Evolutionary conservation across 2,888 invertebrate genomes (phyloP).

Genomic region (Diaphora mendica): DNA sequence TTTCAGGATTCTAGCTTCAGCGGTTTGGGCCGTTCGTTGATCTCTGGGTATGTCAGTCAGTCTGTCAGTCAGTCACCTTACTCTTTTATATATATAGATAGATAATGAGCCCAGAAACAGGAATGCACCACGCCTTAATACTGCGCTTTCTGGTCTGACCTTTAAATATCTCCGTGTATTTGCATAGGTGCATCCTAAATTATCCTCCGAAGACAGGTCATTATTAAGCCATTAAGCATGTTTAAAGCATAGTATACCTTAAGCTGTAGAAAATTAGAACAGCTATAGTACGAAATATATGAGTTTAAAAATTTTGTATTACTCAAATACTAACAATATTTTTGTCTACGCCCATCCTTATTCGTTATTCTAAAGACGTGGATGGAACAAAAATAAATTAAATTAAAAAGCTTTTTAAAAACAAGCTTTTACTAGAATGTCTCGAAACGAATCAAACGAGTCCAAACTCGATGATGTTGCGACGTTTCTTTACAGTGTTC

Average conservation of each 20-base stretch:
- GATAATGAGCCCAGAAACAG: slow-evolving; percentile 16
- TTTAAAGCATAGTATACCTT: slow-evolving; percentile 2
- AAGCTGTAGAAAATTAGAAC: neutral
- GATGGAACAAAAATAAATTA: neutral
- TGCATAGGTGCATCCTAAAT: slow-evolving; percentile 68
- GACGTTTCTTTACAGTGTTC: no score
- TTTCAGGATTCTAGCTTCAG: no score
- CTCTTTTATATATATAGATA: no score
- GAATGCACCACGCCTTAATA: slow-evolving; percentile 45
- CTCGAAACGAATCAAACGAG: no score
- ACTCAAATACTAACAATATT: neutral
- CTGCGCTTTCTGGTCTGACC: slow-evolving; percentile 47
- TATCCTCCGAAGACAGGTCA: slow-evolving; percentile 24
- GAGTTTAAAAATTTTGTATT: neutral
- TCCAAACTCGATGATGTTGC: no score
- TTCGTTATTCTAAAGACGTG: neutral
- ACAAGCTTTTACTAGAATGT: no score
- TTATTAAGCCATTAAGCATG: slow-evolving; percentile 3
- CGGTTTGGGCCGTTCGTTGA: no score
- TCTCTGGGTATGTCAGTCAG: no score
- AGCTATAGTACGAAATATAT: neutral
- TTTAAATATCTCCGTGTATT: slow-evolving; percentile 62
- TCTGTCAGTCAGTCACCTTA: no score
- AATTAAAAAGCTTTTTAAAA: no score
- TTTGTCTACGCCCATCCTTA: neutral